Base-by-base conservation (phyloP, 2,113 vertebrate genomes). In the Monopterus albus region DNA sequence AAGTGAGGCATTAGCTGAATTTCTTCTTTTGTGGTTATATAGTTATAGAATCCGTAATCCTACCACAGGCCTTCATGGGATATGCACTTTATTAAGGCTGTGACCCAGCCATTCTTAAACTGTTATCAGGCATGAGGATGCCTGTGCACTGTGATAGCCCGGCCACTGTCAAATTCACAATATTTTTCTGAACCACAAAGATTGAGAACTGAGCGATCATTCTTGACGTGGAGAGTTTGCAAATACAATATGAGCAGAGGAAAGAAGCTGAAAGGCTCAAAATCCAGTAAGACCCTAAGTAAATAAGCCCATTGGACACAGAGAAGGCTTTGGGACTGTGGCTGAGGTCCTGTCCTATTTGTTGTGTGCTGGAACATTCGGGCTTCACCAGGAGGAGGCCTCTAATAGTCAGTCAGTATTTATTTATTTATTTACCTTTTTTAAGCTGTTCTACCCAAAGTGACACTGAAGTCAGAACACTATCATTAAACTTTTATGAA, bases 221-320 rank as follows among this genome's bases (percentile, higher is more conserved):
- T 91, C 70, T 82, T 89, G 90, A 90, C 66, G 65, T 81, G 72
- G 72, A 84, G 80, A 75, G 78, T 91, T 90, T 90, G 83, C 83
- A 83, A 89, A 90, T 89, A 89, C 88, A 89, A 89, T 90, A 82
- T 71, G 80, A 83, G 84, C 20, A 4, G 77, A 78, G 82, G 80
- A 80, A 87, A 82, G 81, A 83, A 82, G 83, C 83, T 82, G 88
- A 88, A 88, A 86, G 84, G 79, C 86, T 88, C 80, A 81, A 81
- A 89, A 89, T 91, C 79, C 88, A 62, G 78, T 90, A 87, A 90
- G 82, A 86, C 78, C 76, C 50, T 89, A 90, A 89, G 86, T 82
- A 87, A 90, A 90, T 92, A 91, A 93, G 89, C 84, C 83, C 82
- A 86, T 91, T 88, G 87, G 90, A 87, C 86, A 89, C 83, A 88